These are phyloP conservation scores for Oligia fasciuncula DNA, from an alignment of 2,888 invertebrate species.

Conservation along the genomic window DNA sequence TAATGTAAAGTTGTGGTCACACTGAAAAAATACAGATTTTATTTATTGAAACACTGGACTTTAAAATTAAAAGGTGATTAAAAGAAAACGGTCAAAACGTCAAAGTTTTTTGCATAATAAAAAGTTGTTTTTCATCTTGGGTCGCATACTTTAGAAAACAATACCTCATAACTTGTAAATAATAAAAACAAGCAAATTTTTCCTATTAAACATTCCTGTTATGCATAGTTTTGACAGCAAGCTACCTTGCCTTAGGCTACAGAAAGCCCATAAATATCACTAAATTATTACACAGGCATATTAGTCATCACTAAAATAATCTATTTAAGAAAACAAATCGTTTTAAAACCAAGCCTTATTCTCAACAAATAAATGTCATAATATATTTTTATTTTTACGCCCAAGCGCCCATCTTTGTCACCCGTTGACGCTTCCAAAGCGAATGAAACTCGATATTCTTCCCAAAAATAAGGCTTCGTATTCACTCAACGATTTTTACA, in stretches of 20 bases:
- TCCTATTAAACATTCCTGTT: neutral
- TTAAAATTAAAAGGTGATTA: too few relatives aligned
- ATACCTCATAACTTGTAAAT: neutral
- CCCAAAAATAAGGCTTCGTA: conserved; percentile 47
- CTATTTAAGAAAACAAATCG: conserved; percentile 27
- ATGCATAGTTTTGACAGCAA: neutral
- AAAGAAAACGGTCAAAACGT: too few relatives aligned
- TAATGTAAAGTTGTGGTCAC: conserved; percentile 14
- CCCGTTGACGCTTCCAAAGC: conserved; percentile 49
- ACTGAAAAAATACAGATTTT: neutral
- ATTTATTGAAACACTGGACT: neutral
- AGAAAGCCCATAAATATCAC: neutral
- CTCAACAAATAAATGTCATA: conserved; percentile 52
- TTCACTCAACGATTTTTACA: conserved; percentile 60
- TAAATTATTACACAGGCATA: neutral
- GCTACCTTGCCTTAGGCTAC: neutral
- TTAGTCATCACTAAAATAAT: conserved; percentile 25
- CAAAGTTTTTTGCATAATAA: too few relatives aligned
- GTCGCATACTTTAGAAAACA: neutral
- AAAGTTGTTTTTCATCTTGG: neutral
- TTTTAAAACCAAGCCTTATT: conserved; percentile 35
- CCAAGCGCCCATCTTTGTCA: conserved; percentile 47
- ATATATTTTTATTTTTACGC: conserved; percentile 55
- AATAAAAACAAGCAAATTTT: neutral
- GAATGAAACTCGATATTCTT: conserved; percentile 60